phyloP scores from a whole-genome alignment of 2,113 vertebrate genomes.

The Vireo altiloquus region DNA sequence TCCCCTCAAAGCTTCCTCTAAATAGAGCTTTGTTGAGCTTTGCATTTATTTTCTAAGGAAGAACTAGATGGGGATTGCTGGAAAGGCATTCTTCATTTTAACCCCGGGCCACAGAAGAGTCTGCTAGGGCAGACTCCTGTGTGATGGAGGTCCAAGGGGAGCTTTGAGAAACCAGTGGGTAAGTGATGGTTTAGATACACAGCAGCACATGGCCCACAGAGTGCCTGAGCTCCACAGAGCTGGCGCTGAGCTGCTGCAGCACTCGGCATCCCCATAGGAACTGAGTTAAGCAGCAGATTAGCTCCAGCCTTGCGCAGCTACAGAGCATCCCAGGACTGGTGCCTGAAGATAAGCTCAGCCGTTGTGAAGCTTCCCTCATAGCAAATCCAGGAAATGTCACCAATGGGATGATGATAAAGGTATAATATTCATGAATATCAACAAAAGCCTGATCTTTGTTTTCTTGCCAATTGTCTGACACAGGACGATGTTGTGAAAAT shows the following conservation, averaged over 20 bases:
- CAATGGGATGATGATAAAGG: not conserved
- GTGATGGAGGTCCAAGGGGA: not conserved
- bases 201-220: not conserved
- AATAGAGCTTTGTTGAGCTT: not conserved
- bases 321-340: not conserved
- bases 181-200: not conserved
- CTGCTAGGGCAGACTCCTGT: not conserved
- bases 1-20: not conserved
- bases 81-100: not conserved
- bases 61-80: not conserved
- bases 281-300: slow-evolving; percentile 18
- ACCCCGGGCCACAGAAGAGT: not conserved
- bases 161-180: not conserved
- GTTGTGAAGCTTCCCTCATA: not conserved
- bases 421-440: not conserved
- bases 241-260: not conserved
- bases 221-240: not conserved
- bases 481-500: not conserved
- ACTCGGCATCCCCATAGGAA: not conserved
- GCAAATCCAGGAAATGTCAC: not conserved
- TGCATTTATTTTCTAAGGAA: not conserved
- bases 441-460: not conserved
- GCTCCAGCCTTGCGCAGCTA: not conserved
- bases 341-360: not conserved
- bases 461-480: slow-evolving; percentile 2